Evolutionary conservation across 2,113 vertebrate species (phyloP).

Genomic region (Anseranas semipalmata): DNA sequence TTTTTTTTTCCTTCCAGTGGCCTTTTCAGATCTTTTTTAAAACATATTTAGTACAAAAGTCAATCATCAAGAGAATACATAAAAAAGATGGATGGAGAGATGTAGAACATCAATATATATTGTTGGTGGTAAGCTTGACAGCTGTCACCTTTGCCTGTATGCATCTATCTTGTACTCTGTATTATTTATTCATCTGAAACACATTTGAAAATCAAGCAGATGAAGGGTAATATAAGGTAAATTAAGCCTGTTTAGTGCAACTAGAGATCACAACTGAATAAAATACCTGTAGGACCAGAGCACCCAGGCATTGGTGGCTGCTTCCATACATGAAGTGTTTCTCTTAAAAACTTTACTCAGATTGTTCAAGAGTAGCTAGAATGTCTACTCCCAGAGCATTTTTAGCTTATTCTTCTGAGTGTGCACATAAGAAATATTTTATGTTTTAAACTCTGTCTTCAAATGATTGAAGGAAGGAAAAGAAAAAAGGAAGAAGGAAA

Average conservation of each 20-base stretch:
- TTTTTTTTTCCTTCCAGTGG: not conserved
- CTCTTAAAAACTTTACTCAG: not conserved
- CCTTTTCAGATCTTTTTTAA: not conserved
- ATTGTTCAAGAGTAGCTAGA: not conserved
- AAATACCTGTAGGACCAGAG: not conserved
- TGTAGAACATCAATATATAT: not conserved
- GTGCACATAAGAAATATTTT: not conserved
- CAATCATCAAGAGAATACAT: not conserved
- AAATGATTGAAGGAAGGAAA: not conserved
- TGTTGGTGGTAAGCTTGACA: conserved; percentile 1
- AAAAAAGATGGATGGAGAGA: not conserved
- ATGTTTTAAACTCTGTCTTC: not conserved
- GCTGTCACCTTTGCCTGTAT: conserved; percentile 4
- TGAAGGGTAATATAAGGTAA: not conserved
- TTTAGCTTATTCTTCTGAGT: not conserved
- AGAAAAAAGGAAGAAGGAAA: not conserved
- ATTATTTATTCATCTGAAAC: conserved; percentile 37
- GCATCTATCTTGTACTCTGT: not conserved
- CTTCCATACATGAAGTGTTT: not conserved
- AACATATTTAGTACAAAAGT: not conserved
- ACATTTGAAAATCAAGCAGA: not conserved
- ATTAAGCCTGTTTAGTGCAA: not conserved
- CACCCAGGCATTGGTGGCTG: not conserved
- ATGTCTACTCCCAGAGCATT: not conserved
- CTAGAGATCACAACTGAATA: not conserved